These are phyloP conservation scores for Strigops habroptila DNA, from an alignment of 2,113 vertebrate genomes.

Conservation along the genomic window DNA sequence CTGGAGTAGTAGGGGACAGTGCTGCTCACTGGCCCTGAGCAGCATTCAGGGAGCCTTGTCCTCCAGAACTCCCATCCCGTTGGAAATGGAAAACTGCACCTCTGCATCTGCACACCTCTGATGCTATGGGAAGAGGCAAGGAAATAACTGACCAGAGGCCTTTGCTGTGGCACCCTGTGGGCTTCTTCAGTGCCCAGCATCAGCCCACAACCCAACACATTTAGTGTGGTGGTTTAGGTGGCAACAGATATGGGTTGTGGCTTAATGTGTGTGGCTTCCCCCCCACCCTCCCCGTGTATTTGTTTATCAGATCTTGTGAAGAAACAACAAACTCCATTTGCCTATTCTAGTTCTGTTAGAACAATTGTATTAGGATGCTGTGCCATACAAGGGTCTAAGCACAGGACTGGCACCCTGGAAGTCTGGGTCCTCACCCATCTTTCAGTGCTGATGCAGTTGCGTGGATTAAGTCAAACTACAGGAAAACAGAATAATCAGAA, in stretches of 20 bases:
- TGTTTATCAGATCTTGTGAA: background rate
- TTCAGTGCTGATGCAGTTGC: fast-evolving
- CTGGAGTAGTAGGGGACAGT: background rate
- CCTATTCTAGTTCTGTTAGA: background rate
- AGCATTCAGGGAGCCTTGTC: background rate
- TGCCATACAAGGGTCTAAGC: background rate
- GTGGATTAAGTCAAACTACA: background rate
- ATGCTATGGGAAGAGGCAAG: background rate
- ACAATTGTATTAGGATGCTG: background rate
- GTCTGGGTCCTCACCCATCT: background rate
- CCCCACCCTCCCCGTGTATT: background rate
- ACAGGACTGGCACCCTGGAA: background rate
- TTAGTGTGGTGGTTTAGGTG: background rate
- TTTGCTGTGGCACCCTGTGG: background rate
- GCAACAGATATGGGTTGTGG: background rate
- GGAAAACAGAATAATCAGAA: background rate
- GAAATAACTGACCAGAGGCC: background rate
- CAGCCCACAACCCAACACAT: background rate
- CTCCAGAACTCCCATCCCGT: background rate
- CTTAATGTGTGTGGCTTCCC: background rate
- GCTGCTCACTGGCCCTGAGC: background rate
- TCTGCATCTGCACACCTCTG: background rate
- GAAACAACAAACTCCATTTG: background rate
- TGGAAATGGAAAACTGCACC: background rate
- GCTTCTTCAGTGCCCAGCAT: background rate